A percentile compares a stretch with the other conserved stretches of the same genome.
These are phyloP conservation scores for Champsocephalus gunnari DNA, from an alignment of 2,797 vertebrate genomes.

Conservation along the genomic window DNA sequence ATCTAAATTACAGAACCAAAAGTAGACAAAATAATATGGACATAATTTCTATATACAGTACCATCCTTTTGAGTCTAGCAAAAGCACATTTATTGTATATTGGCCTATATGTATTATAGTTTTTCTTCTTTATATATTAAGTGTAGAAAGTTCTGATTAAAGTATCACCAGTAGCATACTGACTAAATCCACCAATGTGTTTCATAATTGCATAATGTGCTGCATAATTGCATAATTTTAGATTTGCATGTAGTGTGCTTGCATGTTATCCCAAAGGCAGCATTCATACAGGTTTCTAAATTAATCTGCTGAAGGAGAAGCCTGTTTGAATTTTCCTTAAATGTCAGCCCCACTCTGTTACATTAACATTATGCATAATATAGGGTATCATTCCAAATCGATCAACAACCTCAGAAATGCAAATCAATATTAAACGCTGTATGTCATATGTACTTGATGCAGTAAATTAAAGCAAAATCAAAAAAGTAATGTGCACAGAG, in stretches of 20 bases:
- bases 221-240: neutral
- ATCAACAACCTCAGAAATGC: constrained; percentile 4
- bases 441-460: neutral
- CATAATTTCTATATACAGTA: too few relatives aligned
- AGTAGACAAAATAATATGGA: neutral
- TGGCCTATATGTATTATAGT: neutral
- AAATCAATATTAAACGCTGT: constrained; percentile 23
- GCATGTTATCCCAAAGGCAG: constrained; percentile 44
- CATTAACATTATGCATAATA: constrained; percentile 16
- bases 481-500: constrained; percentile 14
- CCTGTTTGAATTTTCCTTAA: neutral
- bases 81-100: too few relatives aligned
- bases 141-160: neutral
- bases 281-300: constrained; percentile 45
- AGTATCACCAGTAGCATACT: neutral
- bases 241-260: constrained; percentile 32
- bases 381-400: neutral
- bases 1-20: neutral
- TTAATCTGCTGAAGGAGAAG: constrained; percentile 17
- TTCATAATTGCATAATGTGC: too few relatives aligned
- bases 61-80: too few relatives aligned
- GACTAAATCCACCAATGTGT: neutral
- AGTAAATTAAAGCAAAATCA: constrained; percentile 24
- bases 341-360: neutral
- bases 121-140: neutral